Evolutionary conservation across 1,140 invertebrate genomes (phyloP).

Genomic region (Euura saliciscinereae): DNA sequence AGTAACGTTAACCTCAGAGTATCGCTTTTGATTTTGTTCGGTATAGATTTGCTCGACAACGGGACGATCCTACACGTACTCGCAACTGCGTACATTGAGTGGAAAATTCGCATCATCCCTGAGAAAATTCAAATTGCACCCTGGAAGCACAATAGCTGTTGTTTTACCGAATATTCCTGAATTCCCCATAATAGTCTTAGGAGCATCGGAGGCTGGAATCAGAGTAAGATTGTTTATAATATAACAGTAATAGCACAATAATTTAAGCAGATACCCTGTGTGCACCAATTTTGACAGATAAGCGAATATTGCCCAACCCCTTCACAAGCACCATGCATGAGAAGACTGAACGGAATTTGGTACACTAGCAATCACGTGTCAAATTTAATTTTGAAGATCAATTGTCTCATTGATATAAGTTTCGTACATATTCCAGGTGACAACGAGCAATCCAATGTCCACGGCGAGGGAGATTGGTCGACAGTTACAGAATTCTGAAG

Average conservation of each 20-base stretch:
- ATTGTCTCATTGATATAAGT: no score
- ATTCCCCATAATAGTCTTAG: slow-evolving; percentile 68
- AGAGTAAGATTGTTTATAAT: slow-evolving; percentile 54
- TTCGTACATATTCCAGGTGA: slow-evolving; percentile 31
- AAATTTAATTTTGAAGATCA: no score
- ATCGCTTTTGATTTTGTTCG: no score
- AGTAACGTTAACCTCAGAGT: no score
- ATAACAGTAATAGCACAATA: no score
- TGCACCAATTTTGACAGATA: no score
- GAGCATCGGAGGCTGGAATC: slow-evolving; percentile 70
- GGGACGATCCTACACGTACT: slow-evolving; percentile 70
- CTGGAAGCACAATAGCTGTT: slow-evolving; percentile 71
- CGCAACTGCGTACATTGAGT: slow-evolving; percentile 65
- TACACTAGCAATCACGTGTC: no score
- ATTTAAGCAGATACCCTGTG: no score
- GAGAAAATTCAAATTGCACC: slow-evolving; percentile 65
- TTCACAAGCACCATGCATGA: no score
- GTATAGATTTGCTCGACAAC: slow-evolving; percentile 71
- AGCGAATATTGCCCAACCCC: no score
- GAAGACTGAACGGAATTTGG: no score
- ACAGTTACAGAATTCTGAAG: slow-evolving; percentile 69
- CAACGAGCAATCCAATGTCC: slow-evolving; percentile 27
- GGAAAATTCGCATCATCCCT: slow-evolving; percentile 69
- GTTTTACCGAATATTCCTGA: slow-evolving; percentile 77
- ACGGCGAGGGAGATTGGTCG: slow-evolving; percentile 70